A percentile compares a stretch with the other conserved stretches of the same genome.
Evolutionary conservation across 2,113 vertebrate species (phyloP).

Genomic region (Larimichthys polyactis): DNA sequence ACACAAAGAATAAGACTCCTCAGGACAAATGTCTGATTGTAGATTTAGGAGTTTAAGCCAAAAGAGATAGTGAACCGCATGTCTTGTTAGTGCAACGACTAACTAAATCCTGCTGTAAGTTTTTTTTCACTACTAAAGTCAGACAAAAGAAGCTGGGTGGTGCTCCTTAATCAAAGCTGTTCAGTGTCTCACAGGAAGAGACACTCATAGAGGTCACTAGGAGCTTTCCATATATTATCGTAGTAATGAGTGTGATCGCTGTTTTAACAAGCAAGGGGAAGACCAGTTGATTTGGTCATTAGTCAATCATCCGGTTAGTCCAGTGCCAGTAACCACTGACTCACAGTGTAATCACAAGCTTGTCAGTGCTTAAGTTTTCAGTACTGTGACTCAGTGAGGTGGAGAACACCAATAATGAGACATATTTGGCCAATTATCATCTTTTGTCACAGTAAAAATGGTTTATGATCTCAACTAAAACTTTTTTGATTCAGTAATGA

Average conservation of each 20-base stretch:
- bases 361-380: slow-evolving; percentile 24
- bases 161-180: slow-evolving; percentile 2
- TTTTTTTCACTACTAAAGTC: neutral
- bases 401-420: slow-evolving; percentile 23
- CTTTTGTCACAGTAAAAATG: slow-evolving; percentile 28
- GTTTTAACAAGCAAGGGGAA: slow-evolving; percentile 37
- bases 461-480: slow-evolving; percentile 10
- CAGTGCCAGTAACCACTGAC: slow-evolving; percentile 59
- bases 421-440: slow-evolving; percentile 28
- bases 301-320: slow-evolving; percentile 30
- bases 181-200: slow-evolving; percentile 19
- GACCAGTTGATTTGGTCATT: slow-evolving; percentile 29
- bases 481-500: slow-evolving; percentile 26
- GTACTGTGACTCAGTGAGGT: slow-evolving; percentile 22
- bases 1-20: slow-evolving; percentile 1
- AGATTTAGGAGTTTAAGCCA: slow-evolving; percentile 24
- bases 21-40: slow-evolving; percentile 1
- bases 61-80: neutral
- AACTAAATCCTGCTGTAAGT: slow-evolving; percentile 12
- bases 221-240: slow-evolving; percentile 20
- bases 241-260: slow-evolving; percentile 10
- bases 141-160: neutral
- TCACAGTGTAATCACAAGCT: slow-evolving; percentile 45
- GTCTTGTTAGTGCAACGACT: slow-evolving; percentile 20
- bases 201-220: slow-evolving; percentile 5